Base-by-base conservation (phyloP, 1,140 invertebrate genomes). In the Mizuhopecten yessoensis region DNA sequence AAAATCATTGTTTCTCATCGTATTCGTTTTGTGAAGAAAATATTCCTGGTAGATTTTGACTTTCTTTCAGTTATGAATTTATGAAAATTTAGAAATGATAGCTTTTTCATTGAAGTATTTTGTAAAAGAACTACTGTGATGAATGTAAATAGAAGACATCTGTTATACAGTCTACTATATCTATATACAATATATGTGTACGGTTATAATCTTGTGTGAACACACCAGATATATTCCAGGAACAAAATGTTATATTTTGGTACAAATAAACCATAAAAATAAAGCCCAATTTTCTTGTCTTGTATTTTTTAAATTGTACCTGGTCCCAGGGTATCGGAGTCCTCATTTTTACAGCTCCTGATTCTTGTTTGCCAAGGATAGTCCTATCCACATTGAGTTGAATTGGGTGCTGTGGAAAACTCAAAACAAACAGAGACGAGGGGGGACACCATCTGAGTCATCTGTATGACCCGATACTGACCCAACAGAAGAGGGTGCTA, bases 191-290 rank as follows among this genome's bases (percentile, higher is more conserved):
- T 7, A 5, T 3, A 75, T 29, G 57, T 75, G 57, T 75, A 75
- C 57, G 23, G 57, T 75, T 75, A 75, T 75, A 75, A 75, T 75
- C 57, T 75, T 75, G 57, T 75, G 57, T 75, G 23, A 23, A 75
- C 5, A 75, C 57, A 75, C 57, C n/a, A 29, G 57, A 75, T 75
- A 75, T 75, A 75, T 75, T 75, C 57, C 57, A 75, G 57, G 57
- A 75, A 17, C n/a, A 75, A 75, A 75, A 75, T 17, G 57, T 75
- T 75, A 75, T 75, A 75, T 75, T 75, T 75, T 75, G 57, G 57
- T 75, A 75, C 57, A 75, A 75, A 75, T 75, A 75, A 75, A 75
- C 57, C 3, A 29, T 5, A 29, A 29, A 75, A 29, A 75, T 3
- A 75, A 75, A 75, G 5, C n/a, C 17, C 17, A 17, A 29, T 29